Percentiles rank a stretch among this genome's conserved stretches.
Conservation (phyloP, 2,797 vertebrate genomes). For the Schizopygopsis pylzovi region DNA sequence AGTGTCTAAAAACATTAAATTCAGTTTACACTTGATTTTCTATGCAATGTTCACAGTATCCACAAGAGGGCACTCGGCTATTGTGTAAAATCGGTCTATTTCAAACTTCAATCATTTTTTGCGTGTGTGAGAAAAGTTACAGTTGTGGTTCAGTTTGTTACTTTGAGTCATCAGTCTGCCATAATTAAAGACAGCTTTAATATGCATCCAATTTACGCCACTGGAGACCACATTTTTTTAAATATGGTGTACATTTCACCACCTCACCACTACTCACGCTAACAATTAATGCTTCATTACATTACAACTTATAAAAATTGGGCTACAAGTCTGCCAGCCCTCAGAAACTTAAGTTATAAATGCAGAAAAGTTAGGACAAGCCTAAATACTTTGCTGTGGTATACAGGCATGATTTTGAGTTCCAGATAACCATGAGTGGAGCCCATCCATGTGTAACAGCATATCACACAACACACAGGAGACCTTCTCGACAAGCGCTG, state of each 20-base stretch:
- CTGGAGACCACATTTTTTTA: conserved; percentile 6
- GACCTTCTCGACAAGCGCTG: not conserved
- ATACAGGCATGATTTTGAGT: not conserved
- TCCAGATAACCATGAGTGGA: not conserved
- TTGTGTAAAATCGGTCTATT: not conserved
- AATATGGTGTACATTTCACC: conserved; percentile 14
- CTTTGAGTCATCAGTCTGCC: conserved; percentile 12
- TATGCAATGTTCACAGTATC: not conserved
- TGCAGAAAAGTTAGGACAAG: not conserved
- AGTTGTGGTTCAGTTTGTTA: conserved; percentile 3
- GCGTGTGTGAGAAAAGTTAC: not conserved
- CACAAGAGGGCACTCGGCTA: conserved; percentile 19
- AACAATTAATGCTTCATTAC: not conserved
- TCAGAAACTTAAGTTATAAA: conserved; percentile 1
- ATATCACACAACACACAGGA: conserved; percentile 1
- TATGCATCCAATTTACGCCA: conserved; percentile 11
- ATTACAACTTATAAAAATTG: not conserved
- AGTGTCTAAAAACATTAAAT: not conserved
- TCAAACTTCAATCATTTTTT: not conserved
- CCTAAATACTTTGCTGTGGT: not conserved
- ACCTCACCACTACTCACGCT: not conserved
- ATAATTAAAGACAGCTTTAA: conserved; percentile 36
- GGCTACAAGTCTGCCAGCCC: not conserved
- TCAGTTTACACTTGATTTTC: not conserved
- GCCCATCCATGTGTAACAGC: not conserved